Base-by-base conservation (phyloP, 1,140 invertebrate species). In the Lethocerus indicus region DNA sequence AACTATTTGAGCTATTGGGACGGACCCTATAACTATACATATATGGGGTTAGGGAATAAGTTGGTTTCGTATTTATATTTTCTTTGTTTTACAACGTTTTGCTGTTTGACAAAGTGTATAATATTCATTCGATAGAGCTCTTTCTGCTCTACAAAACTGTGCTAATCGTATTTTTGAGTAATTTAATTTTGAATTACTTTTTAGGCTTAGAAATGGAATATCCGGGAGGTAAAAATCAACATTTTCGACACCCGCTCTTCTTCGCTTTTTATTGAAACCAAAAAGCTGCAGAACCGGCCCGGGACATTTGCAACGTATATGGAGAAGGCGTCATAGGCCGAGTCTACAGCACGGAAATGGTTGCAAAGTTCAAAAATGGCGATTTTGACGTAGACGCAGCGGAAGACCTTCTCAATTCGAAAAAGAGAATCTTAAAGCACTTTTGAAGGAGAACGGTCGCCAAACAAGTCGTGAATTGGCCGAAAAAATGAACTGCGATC, bases 11-110 rank as follows among this genome's bases (percentile, higher is more conserved):
- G n/a, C n/a, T n/a, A n/a, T n/a, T n/a, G n/a, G n/a, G n/a, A n/a
- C n/a, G n/a, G n/a, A n/a, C n/a, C n/a, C n/a, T n/a, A 59, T 57
- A 60, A 59, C 44, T 58, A 63, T 43, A 61, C 58, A 13, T 49
- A 36, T 16, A 52, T 35, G 24, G 28, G 16, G 5, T 49, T 6
- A 39, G 21, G 20, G 32, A 42, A 49, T 32, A 32, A 32, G 29
- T 32, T 32, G 9, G 9, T 32, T 12, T 9, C 9, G 29, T 32
- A 12, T 47, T 45, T 18, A 26, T 18, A 18, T 45, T 45, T 45
- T 24, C 24, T 26, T 45, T 26, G 43, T 45, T 45, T 45, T 45
- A 45, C n/a, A 13, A 45, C 18, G 14, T 45, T 45, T 45, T 45
- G 43, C n/a, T 45, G 43, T 45, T 45, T 45, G n/a, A 45, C n/a